Conservation (phyloP, 2,113 vertebrate genomes). For the Panthera uncia region DNA sequence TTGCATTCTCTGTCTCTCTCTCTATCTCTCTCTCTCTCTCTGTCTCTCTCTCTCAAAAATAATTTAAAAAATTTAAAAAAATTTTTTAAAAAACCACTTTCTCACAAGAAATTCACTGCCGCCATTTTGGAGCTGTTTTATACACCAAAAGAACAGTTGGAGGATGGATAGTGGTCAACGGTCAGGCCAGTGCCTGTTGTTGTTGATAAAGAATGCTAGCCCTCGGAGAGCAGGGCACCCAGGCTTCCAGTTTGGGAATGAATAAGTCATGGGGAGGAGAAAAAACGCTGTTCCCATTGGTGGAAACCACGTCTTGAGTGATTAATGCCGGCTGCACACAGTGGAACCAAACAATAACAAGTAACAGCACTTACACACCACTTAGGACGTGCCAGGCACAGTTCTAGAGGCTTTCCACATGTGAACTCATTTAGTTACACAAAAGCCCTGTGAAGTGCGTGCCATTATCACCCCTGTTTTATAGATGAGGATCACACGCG, state of each 20-base stretch:
- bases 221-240: no score
- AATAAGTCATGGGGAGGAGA: no score
- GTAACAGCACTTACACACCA: background rate
- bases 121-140: background rate
- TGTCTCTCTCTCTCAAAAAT: no score
- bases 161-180: background rate
- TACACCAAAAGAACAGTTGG: background rate
- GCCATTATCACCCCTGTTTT: background rate
- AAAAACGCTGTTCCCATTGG: background rate
- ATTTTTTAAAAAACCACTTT: background rate
- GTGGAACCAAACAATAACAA: background rate
- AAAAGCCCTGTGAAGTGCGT: background rate
- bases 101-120: background rate
- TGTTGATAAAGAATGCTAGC: background rate
- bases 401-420: background rate
- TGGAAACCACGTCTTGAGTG: background rate
- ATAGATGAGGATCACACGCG: background rate
- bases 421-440: background rate
- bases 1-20: no score
- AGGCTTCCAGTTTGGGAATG: no score
- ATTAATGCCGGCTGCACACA: background rate
- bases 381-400: background rate
- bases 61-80: no score
- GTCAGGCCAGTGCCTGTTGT: background rate
- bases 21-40: no score